A percentile compares a stretch with the other conserved stretches of the same genome.
phyloP scores from a whole-genome alignment of 1,140 invertebrate genomes.

The Ceratoteleas bidentatus region DNA sequence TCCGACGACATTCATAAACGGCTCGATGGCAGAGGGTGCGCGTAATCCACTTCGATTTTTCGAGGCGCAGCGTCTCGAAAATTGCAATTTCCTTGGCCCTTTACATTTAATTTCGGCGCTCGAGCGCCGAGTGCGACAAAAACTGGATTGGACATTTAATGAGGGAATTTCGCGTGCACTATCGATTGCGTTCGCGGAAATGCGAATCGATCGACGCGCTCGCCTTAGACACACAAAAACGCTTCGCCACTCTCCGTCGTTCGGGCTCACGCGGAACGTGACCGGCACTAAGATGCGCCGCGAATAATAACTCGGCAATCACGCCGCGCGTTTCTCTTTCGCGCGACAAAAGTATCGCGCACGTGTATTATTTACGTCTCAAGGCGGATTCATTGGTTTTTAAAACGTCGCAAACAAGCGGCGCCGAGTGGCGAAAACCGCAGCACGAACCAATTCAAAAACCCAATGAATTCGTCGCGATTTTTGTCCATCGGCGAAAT shows the following conservation, averaged over 20 bases:
- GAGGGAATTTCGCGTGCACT: slow-evolving; percentile 50
- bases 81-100: slow-evolving; percentile 37
- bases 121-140: slow-evolving; percentile 19
- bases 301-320: slow-evolving; percentile 60
- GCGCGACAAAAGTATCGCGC: slow-evolving; percentile 16
- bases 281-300: slow-evolving; percentile 49
- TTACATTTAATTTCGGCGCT: slow-evolving; percentile 34
- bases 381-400: background rate
- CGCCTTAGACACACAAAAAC: slow-evolving; percentile 15
- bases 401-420: too few relatives aligned
- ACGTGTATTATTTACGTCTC: slow-evolving; percentile 43
- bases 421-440: too few relatives aligned
- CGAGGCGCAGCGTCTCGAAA: slow-evolving; percentile 6
- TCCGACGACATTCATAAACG: slow-evolving; percentile 19
- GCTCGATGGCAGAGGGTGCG: background rate
- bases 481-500: too few relatives aligned
- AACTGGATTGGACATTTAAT: slow-evolving; percentile 42
- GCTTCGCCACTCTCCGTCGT: slow-evolving; percentile 32
- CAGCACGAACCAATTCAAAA: too few relatives aligned
- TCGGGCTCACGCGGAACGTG: slow-evolving; percentile 29
- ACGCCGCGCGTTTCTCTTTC: slow-evolving; percentile 46
- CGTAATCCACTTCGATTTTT: slow-evolving; percentile 18
- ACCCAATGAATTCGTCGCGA: too few relatives aligned
- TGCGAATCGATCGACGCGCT: slow-evolving; percentile 28
- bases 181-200: slow-evolving; percentile 49